These are phyloP conservation scores for Porites australiensis DNA, from an alignment of 64 coral and sea anemone genomes.

Conservation along the genomic window DNA sequence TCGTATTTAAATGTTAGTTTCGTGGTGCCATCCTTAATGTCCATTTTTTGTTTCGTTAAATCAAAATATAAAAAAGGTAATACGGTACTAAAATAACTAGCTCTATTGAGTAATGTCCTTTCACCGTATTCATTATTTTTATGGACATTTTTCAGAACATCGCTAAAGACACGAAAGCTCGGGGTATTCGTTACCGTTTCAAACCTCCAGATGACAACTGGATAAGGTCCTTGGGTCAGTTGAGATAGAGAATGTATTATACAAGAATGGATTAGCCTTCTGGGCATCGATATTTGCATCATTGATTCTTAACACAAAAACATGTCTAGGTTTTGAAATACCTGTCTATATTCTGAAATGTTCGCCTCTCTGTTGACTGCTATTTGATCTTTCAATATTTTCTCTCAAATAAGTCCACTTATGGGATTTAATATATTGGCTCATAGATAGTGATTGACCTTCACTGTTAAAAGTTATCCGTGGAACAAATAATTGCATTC, in stretches of 20 bases:
- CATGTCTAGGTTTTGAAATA: slow-evolving; percentile 32
- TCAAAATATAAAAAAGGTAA: not conserved
- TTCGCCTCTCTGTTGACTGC: not conserved
- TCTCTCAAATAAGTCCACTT: slow-evolving; percentile 42
- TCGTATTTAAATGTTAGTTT: not conserved
- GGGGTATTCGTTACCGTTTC: slow-evolving; percentile 20
- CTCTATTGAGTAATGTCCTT: not conserved
- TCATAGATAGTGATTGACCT: slow-evolving; percentile 21
- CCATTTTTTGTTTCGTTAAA: slow-evolving; percentile 14
- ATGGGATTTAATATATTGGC: slow-evolving; percentile 6
- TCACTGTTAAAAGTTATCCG: slow-evolving; percentile 22
- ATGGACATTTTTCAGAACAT: slow-evolving; percentile 37
- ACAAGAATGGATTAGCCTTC: slow-evolving; percentile 48
- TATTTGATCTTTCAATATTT: not conserved
- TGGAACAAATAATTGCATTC: slow-evolving; percentile 15
- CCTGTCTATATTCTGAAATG: slow-evolving; percentile 13
- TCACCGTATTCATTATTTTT: slow-evolving; percentile 4
- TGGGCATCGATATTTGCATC: not conserved
- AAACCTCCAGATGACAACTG: slow-evolving; percentile 15
- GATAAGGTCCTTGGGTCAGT: not conserved
- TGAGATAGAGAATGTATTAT: slow-evolving; percentile 37
- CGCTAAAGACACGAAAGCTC: not conserved
- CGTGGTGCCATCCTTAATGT: slow-evolving; percentile 5
- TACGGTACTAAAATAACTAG: not conserved
- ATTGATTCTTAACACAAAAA: slow-evolving; percentile 52